phyloP scores from a whole-genome alignment of 2,888 invertebrate genomes.

The Aspidapion aeneum region DNA sequence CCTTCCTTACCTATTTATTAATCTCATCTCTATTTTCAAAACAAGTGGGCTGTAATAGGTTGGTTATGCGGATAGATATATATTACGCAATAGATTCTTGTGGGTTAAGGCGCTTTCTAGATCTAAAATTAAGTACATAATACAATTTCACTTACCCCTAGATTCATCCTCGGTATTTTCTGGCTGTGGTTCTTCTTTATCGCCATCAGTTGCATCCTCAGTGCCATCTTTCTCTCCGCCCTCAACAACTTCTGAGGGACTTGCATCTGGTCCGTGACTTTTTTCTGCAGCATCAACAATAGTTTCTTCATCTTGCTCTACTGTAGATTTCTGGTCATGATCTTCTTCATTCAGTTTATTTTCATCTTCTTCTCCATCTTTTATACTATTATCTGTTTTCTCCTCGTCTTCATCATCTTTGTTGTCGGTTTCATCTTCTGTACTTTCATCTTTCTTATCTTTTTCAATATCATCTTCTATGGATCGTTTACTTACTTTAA shows the following conservation, averaged over 20 bases:
- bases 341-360: neutral
- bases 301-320: conserved; percentile 15
- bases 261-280: neutral
- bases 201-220: conserved; percentile 2
- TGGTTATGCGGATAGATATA: too few species aligned
- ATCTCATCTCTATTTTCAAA: too few species aligned
- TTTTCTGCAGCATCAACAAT: conserved; percentile 21
- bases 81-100: too few species aligned
- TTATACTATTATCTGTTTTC: conserved; percentile 18
- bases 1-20: too few species aligned
- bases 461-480: conserved; percentile 24
- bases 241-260: conserved; percentile 14
- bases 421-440: conserved; percentile 15
- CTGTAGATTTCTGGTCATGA: neutral
- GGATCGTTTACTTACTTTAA: conserved; percentile 23
- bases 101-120: too few species aligned
- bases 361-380: conserved; percentile 19
- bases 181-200: neutral
- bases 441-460: conserved; percentile 28
- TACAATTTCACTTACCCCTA: neutral
- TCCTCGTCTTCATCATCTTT: conserved; percentile 26
- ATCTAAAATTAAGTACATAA: too few species aligned
- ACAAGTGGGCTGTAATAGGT: too few species aligned
- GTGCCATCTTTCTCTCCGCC: conserved; percentile 12
- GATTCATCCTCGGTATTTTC: neutral